Conservation (phyloP, 2,113 vertebrate species). For the Anoura caudifer region DNA sequence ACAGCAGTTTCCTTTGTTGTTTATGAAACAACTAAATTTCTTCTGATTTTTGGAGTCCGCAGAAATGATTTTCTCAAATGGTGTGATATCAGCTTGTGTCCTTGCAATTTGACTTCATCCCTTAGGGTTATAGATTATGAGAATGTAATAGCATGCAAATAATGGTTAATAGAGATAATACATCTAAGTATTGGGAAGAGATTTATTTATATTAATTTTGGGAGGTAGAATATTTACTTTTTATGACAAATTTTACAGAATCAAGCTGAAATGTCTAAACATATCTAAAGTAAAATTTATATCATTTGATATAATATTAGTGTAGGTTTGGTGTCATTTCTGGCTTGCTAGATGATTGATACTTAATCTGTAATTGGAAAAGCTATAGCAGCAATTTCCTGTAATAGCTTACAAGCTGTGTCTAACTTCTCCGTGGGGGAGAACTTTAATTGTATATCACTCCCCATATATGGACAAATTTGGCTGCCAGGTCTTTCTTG, state of each 20-base stretch:
- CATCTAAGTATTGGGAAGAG: not conserved
- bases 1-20: not conserved
- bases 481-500: constrained; percentile 48
- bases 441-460: constrained; percentile 46
- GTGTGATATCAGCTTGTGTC: not conserved
- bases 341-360: constrained; percentile 51
- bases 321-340: constrained; percentile 12
- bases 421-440: constrained; percentile 60
- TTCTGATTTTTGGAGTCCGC: not conserved
- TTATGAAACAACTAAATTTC: constrained; percentile 31
- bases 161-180: not conserved
- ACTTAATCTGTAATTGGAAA: constrained; percentile 44
- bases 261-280: constrained; percentile 14
- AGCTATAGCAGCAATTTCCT: constrained; percentile 45
- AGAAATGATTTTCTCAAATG: constrained; percentile 28
- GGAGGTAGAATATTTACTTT: not conserved
- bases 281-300: constrained; percentile 33
- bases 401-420: constrained; percentile 47
- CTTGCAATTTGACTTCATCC: not conserved
- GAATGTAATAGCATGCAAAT: not conserved
- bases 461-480: constrained; percentile 49
- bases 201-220: constrained; percentile 34
- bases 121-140: constrained; percentile 1
- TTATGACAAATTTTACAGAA: not conserved
- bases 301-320: constrained; percentile 25